Evolutionary conservation across 2,113 vertebrate genomes (phyloP), one percentile per base, ranked within the genome.

Genomic region (Hydrochoerus hydrochaeris): DNA sequence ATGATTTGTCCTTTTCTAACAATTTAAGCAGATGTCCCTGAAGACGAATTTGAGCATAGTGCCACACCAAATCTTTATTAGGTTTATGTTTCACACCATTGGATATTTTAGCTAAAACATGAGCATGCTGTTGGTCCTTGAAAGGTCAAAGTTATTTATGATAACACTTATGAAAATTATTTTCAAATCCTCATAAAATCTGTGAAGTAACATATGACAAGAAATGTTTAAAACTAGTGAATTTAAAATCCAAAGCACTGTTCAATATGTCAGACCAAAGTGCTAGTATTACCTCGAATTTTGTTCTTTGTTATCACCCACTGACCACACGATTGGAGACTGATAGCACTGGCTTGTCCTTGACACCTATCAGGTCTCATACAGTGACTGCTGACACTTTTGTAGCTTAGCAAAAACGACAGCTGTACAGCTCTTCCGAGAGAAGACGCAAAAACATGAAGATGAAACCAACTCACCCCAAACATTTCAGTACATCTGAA

Each of bases 381-480:
- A 30, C 1, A 5, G 9, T 32, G 41, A 8, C 83, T 52, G 24
- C 17, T 65, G 62, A 52, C 60, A 65, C 3, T 60, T 65, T 41
- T 4, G 3, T 54, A 24, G 2, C 12, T 32, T 26, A 2, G 46
- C 3, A 49, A 0, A 4, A 41, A 0, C 38, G 35, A 19, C 38
- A 73, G 65, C 0, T 46, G 30, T 80, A 38, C 49, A 93, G 81
- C 63, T 97, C 1, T 22, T 85, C 7, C 81, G 24, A 3, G 14
- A 30, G 44, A 46, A 65, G 52, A 3, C 19, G 24, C 54, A 28
- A 19, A 58, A 30, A 44, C 49, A 69, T 17, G 38, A 75, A 44
- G 3, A 16, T 71, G 11, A 63, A 94, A 88, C n/a, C 26, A 1
- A 20, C 49, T 16, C 60, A 52, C 81, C 19, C 2, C 16, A 65